A percentile compares a stretch with the other conserved stretches of the same genome.
Evolutionary conservation across 2,888 invertebrate genomes (phyloP).

Genomic region (Timema podura): DNA sequence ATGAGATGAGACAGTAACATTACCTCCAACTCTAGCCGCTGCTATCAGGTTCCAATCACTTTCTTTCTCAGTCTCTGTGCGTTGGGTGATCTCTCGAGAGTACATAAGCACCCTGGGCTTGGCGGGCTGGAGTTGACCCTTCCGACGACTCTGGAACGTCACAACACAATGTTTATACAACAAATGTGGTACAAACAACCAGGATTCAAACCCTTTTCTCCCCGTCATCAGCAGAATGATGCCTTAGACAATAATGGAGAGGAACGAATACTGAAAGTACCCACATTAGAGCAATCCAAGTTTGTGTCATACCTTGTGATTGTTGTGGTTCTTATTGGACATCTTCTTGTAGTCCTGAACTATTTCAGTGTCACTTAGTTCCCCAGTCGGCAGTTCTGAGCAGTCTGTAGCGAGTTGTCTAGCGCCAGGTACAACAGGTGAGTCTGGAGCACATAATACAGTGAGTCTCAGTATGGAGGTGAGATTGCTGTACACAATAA

Average conservation of each 20-base stretch:
- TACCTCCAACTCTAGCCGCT: constrained; percentile 33
- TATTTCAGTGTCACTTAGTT: constrained; percentile 67
- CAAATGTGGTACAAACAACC: no score
- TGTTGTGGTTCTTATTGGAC: constrained; percentile 37
- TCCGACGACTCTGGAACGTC: constrained; percentile 43
- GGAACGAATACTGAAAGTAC: no score
- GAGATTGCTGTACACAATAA: background rate
- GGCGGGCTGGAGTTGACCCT: constrained; percentile 53
- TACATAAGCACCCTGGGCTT: constrained; percentile 60
- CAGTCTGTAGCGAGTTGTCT: constrained; percentile 77
- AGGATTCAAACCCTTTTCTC: no score
- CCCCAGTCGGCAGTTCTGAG: constrained; percentile 63
- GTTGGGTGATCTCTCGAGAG: constrained; percentile 53
- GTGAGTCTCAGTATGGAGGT: background rate
- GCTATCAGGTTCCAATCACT: constrained; percentile 62
- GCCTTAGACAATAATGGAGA: no score
- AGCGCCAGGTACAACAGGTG: constrained; percentile 72
- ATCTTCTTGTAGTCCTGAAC: constrained; percentile 71
- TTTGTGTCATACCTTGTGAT: constrained; percentile 25
- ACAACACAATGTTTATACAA: background rate
- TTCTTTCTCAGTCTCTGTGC: constrained; percentile 45
- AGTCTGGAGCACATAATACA: constrained; percentile 43
- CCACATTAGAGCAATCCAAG: no score
- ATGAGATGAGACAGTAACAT: no score
- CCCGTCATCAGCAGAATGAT: no score